Percentiles rank a stretch among this genome's conserved stretches.
Conservation (phyloP, 2,113 vertebrate species). For the Oryzias javanicus region DNA sequence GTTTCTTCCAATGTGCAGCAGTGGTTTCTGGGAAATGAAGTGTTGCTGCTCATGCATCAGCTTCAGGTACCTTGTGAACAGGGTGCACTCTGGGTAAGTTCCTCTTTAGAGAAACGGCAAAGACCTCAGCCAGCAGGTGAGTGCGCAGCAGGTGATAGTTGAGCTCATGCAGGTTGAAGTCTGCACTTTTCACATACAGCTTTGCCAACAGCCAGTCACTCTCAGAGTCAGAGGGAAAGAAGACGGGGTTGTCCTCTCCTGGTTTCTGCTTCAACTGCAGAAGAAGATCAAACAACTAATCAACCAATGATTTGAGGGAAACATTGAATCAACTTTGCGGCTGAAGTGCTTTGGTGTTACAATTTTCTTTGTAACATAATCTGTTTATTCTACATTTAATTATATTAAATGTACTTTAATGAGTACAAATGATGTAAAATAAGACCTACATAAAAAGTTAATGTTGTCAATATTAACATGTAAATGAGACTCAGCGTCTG, state of each 20-base stretch:
- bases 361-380: no score
- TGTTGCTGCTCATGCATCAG: neutral
- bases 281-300: neutral
- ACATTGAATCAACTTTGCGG: no score
- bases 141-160: neutral
- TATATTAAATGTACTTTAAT: no score
- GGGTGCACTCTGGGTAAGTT: neutral
- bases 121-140: constrained; percentile 1
- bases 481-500: no score
- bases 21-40: no score
- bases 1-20: neutral
- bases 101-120: neutral
- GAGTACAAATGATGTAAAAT: no score
- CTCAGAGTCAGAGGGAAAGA: neutral
- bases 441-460: no score
- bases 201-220: neutral
- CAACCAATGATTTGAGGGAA: no score
- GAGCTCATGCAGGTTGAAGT: constrained; percentile 1
- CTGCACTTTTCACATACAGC: neutral
- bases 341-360: no score
- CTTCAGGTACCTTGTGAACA: neutral
- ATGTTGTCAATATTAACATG: no score
- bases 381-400: no score
- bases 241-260: neutral
- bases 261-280: neutral